A percentile compares a stretch with the other conserved stretches of the same genome.
Conservation (phyloP, 2,113 vertebrate genomes). For the Callospermophilus lateralis region DNA sequence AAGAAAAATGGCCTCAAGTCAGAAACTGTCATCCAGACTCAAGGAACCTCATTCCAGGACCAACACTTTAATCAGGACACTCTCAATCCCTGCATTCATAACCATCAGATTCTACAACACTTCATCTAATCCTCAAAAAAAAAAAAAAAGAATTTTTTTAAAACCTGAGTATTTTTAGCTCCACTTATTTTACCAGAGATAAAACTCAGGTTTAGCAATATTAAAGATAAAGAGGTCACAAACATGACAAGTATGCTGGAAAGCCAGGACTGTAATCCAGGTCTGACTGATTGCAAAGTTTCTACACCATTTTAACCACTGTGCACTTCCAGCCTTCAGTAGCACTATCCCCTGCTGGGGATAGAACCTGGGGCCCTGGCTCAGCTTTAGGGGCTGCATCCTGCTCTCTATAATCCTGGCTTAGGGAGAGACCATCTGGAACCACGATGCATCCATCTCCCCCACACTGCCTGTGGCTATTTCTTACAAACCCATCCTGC, state of each 20-base stretch:
- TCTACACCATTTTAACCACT: not conserved
- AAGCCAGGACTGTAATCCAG: not conserved
- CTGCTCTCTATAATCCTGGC: not conserved
- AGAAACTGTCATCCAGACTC: not conserved
- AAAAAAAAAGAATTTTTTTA: not conserved
- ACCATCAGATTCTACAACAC: not conserved
- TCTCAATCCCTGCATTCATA: not conserved
- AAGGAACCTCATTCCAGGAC: not conserved
- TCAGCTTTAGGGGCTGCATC: not conserved
- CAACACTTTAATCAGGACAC: not conserved
- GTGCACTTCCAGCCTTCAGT: not conserved
- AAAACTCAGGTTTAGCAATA: not conserved
- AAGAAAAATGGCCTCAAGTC: not conserved
- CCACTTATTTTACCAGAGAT: not conserved
- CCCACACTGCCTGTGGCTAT: not conserved
- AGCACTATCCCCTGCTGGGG: not conserved
- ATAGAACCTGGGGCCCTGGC: not conserved
- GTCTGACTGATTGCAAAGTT: not conserved
- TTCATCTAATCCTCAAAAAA: not conserved
- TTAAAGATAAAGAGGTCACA: not conserved
- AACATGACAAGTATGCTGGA: not conserved
- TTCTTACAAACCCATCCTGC: not conserved
- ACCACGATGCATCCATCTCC: not conserved
- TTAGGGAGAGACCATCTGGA: slow-evolving; percentile 21
- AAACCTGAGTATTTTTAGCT: not conserved